Conservation (phyloP, 1,140 invertebrate genomes). For the Micrasema minimum region DNA sequence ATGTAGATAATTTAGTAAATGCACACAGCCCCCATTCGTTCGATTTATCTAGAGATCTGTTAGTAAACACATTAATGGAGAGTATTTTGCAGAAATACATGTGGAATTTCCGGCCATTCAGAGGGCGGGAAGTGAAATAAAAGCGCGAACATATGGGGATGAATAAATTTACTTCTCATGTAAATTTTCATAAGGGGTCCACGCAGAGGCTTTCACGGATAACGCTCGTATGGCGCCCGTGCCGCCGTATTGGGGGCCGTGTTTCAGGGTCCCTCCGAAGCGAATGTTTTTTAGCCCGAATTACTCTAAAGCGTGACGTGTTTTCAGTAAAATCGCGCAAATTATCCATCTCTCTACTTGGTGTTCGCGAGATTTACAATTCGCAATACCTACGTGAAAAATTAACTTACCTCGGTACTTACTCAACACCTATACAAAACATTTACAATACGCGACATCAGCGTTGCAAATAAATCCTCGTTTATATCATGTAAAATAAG, state of each 20-base stretch:
- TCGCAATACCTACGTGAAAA: no score
- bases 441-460: no score
- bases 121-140: slow-evolving; percentile 32
- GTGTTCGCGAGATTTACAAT: no score
- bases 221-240: neutral
- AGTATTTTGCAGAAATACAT: slow-evolving; percentile 13
- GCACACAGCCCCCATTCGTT: slow-evolving; percentile 1
- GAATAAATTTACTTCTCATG: slow-evolving; percentile 50
- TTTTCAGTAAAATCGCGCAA: slow-evolving; percentile 3
- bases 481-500: no score
- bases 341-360: no score
- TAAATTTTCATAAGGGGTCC: slow-evolving; percentile 48
- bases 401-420: no score
- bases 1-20: neutral
- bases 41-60: slow-evolving; percentile 41
- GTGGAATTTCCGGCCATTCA: slow-evolving; percentile 12
- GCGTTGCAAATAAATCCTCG: no score
- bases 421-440: no score
- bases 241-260: neutral
- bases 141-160: slow-evolving; percentile 33
- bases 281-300: slow-evolving; percentile 6
- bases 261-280: slow-evolving; percentile 8
- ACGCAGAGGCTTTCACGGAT: slow-evolving; percentile 5
- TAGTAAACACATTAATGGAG: slow-evolving; percentile 32
- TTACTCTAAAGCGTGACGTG: slow-evolving; percentile 38